phyloP scores from a whole-genome alignment of 2,113 vertebrate genomes.

The Amphiprion percula region DNA sequence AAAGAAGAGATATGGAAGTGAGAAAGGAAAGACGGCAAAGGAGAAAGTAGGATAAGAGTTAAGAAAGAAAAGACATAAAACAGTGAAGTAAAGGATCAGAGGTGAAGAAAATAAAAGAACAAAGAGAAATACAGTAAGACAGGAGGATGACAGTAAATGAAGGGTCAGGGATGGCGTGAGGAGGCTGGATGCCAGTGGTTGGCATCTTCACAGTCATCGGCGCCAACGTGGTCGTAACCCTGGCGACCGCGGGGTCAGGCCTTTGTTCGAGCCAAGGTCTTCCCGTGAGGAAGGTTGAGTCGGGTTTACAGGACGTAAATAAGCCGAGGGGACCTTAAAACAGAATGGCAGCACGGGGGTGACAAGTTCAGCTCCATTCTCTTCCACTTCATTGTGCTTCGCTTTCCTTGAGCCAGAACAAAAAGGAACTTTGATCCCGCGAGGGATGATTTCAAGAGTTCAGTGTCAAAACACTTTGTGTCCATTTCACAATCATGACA shows the following conservation, averaged over 20 bases:
- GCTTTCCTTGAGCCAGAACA: conserved; percentile 59
- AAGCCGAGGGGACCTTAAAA: conserved; percentile 67
- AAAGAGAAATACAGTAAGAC: not conserved
- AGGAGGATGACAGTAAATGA: conserved; percentile 38
- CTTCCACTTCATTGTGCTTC: conserved; percentile 57
- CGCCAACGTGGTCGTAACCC: conserved; percentile 72
- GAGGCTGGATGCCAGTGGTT: conserved; percentile 41
- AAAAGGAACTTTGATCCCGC: conserved; percentile 58
- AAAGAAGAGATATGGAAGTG: not conserved
- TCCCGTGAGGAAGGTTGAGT: conserved; percentile 61
- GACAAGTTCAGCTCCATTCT: conserved; percentile 72
- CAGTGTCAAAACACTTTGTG: conserved; percentile 45
- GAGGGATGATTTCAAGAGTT: conserved; percentile 50
- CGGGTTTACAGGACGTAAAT: conserved; percentile 78
- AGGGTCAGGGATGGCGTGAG: conserved; percentile 54
- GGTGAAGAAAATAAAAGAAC: no score
- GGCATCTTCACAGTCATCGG: conserved; percentile 52
- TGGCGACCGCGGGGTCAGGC: conserved; percentile 64
- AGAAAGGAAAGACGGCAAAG: not conserved
- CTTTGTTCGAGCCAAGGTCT: conserved; percentile 78
- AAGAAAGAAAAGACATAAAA: not conserved
- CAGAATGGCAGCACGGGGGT: conserved; percentile 61
- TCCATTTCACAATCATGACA: conserved; percentile 1
- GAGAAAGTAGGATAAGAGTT: not conserved
- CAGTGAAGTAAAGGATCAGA: not conserved